Conservation (phyloP, 2,888 invertebrate genomes). For the Temnothorax rugatulus region DNA sequence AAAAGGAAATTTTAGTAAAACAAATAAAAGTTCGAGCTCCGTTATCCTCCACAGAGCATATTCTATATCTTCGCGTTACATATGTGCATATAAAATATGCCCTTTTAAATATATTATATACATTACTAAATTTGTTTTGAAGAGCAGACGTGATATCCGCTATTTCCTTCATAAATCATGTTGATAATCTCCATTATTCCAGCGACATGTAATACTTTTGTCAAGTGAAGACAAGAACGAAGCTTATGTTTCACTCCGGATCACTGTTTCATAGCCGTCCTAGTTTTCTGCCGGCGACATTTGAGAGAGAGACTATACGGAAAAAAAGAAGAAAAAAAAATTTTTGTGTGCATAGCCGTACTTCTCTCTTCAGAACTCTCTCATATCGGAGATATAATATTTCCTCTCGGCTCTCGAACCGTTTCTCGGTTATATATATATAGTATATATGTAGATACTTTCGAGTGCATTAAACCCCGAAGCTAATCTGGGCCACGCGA, state of each 20-base stretch:
- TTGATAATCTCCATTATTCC: conserved; percentile 35
- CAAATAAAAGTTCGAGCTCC: not conserved
- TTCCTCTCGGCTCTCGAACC: conserved; percentile 30
- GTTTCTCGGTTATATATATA: conserved; percentile 16
- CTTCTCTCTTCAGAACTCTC: conserved; percentile 18
- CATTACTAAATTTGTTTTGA: conserved; percentile 9
- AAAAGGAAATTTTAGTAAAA: not conserved
- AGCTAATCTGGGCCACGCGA: conserved; percentile 23
- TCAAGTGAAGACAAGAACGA: conserved; percentile 42
- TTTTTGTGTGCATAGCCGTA: not conserved
- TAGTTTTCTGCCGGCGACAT: conserved; percentile 33
- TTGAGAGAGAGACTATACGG: conserved; percentile 16
- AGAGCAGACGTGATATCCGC: not conserved
- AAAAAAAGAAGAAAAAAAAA: not conserved
- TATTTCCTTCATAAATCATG: conserved; percentile 38
- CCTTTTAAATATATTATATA: not conserved
- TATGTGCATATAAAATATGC: not conserved
- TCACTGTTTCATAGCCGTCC: conserved; percentile 33
- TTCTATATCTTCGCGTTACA: not conserved
- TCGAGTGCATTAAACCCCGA: conserved; percentile 24
- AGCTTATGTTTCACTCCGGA: conserved; percentile 40
- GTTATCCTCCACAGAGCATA: not conserved
- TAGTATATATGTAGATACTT: not conserved
- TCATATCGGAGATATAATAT: conserved; percentile 37
- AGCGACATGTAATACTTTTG: conserved; percentile 34